Evolutionary conservation across 2,113 vertebrate genomes (phyloP).

Genomic region (Sorex araneus): DNA sequence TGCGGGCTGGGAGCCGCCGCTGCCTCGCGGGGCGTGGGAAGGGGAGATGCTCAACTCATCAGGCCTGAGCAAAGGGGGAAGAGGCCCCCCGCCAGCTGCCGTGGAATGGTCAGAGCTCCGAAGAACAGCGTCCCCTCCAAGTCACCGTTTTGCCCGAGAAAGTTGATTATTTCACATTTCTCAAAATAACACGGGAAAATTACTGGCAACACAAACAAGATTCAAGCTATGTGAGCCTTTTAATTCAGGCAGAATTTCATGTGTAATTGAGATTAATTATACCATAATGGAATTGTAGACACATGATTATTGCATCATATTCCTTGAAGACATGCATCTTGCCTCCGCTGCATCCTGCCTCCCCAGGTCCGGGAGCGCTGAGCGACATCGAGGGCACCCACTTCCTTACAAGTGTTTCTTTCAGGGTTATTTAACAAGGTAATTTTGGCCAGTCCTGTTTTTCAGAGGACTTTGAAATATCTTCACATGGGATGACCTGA

Average conservation of each 20-base stretch:
- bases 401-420: slow-evolving; percentile 52
- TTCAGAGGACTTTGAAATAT: slow-evolving; percentile 63
- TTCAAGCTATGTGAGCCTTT: slow-evolving; percentile 88
- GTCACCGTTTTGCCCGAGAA: slow-evolving; percentile 87
- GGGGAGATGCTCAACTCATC: not conserved
- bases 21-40: slow-evolving; percentile 8
- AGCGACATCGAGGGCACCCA: not conserved
- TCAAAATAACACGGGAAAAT: slow-evolving; percentile 88
- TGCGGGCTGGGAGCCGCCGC: slow-evolving; percentile 26
- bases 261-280: slow-evolving; percentile 91
- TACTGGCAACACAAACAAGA: slow-evolving; percentile 88
- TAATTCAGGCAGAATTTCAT: slow-evolving; percentile 91
- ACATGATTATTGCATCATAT: slow-evolving; percentile 90
- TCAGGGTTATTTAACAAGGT: slow-evolving; percentile 30
- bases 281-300: slow-evolving; percentile 89
- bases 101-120: not conserved
- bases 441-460: slow-evolving; percentile 47
- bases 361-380: slow-evolving; percentile 66
- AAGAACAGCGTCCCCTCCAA: slow-evolving; percentile 75
- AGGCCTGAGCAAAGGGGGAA: not conserved
- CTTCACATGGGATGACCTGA: not conserved
- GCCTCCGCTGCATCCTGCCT: slow-evolving; percentile 83
- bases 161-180: slow-evolving; percentile 87
- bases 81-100: not conserved
- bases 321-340: slow-evolving; percentile 86